Conservation (phyloP, 2,113 vertebrate genomes). For the Channa maculata region DNA sequence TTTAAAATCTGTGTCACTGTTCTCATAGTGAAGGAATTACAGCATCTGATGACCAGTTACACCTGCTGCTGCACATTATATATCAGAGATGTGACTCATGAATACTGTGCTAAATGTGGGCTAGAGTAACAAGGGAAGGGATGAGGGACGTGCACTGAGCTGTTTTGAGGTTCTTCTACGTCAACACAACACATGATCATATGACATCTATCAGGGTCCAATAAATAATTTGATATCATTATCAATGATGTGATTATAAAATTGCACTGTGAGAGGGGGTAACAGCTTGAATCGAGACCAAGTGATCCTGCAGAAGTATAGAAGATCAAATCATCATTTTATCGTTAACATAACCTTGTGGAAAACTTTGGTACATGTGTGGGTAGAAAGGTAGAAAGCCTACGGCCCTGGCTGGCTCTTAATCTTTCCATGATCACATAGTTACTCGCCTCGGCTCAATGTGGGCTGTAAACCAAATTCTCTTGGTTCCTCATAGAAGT, state of each 20-base stretch:
- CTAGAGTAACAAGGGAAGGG: neutral
- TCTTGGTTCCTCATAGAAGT: too few species aligned
- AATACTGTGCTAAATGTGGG: slow-evolving; percentile 27
- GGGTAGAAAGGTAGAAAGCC: neutral
- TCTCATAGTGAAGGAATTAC: slow-evolving; percentile 23
- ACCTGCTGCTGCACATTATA: slow-evolving; percentile 55
- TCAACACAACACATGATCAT: neutral
- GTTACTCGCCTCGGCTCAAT: neutral
- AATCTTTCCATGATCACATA: neutral
- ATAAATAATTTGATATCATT: too few species aligned
- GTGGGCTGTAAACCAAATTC: neutral
- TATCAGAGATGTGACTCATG: slow-evolving; percentile 22
- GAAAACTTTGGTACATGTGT: neutral
- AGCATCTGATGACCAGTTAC: slow-evolving; percentile 26
- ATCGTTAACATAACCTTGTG: neutral
- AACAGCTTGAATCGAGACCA: neutral
- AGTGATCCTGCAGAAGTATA: neutral
- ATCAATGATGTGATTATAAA: too few species aligned
- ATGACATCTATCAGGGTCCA: neutral
- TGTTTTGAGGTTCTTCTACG: neutral
- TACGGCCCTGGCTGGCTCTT: neutral
- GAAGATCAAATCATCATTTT: neutral
- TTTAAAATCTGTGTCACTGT: slow-evolving; percentile 20
- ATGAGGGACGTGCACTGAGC: slow-evolving; percentile 10
- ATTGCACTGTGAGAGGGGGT: neutral